These are phyloP conservation scores for Gerosis bhagava DNA, from an alignment of 2,888 invertebrate genomes.

Conservation along the genomic window DNA sequence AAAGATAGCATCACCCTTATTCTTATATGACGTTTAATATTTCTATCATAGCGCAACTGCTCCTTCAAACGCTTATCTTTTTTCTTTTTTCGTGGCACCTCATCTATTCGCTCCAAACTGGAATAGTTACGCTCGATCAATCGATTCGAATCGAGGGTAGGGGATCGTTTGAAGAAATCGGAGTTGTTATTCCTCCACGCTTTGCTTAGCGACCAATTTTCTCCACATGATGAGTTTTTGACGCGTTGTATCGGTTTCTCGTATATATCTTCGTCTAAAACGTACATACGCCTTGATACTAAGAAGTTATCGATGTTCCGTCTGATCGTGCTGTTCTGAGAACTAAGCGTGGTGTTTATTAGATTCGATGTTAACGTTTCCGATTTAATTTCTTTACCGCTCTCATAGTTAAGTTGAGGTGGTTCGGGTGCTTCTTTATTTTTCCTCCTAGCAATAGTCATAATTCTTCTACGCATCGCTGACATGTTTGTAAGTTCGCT, in stretches of 20 bases:
- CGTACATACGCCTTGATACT: conserved; percentile 63
- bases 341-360: conserved; percentile 65
- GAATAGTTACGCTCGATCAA: conserved; percentile 49
- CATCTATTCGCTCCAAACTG: conserved; percentile 64
- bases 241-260: conserved; percentile 63
- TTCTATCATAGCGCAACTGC: conserved; percentile 78
- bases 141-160: conserved; percentile 49
- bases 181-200: conserved; percentile 68
- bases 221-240: conserved; percentile 65
- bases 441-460: conserved; percentile 67
- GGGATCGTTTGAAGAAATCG: conserved; percentile 59
- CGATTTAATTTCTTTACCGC: conserved; percentile 40
- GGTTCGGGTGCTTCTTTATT: conserved; percentile 57
- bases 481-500: conserved; percentile 76
- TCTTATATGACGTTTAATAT: conserved; percentile 84
- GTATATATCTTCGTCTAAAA: conserved; percentile 69
- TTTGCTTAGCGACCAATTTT: conserved; percentile 79
- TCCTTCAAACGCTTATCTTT: conserved; percentile 67
- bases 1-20: conserved; percentile 86
- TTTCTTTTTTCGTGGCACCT: conserved; percentile 58
- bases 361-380: conserved; percentile 64
- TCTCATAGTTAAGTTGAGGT: conserved; percentile 51
- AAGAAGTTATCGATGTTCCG: conserved; percentile 70
- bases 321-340: conserved; percentile 64
- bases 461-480: conserved; percentile 66